Conservation (phyloP, 2,797 vertebrate genomes). For the Aplochiton taeniatus region DNA sequence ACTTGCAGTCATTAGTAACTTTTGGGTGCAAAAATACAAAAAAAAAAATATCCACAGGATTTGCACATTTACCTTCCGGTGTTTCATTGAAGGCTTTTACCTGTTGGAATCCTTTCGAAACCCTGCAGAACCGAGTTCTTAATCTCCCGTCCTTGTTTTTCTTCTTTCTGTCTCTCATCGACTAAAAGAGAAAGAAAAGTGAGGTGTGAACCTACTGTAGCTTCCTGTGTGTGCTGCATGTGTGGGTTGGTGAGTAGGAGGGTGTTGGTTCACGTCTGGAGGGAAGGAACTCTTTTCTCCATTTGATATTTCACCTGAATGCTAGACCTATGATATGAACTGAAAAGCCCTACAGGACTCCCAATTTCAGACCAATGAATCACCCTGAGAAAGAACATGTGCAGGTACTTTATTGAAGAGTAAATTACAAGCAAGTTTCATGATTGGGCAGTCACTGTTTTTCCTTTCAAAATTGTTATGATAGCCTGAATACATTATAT, state of each 20-base stretch:
- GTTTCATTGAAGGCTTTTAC: no score
- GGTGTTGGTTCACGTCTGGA: constrained; percentile 18
- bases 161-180: background rate
- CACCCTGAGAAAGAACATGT: constrained; percentile 17
- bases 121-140: background rate
- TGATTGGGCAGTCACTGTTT: no score
- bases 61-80: no score
- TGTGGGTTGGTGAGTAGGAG: constrained; percentile 6
- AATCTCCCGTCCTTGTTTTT: background rate
- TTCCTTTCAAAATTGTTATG: no score
- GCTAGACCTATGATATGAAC: constrained; percentile 6
- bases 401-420: constrained; percentile 29
- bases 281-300: constrained; percentile 2
- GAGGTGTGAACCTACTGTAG: constrained; percentile 5
- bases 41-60: no score
- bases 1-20: no score
- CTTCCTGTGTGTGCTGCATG: constrained; percentile 6
- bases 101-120: no score
- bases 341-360: constrained; percentile 26
- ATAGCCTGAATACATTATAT: no score
- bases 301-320: constrained; percentile 18
- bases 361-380: constrained; percentile 32
- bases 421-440: constrained; percentile 11
- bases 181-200: constrained; percentile 5
- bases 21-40: no score